A percentile compares a stretch with the other conserved stretches of the same genome.
phyloP scores from a whole-genome alignment of 2,797 vertebrate species.

The Calcarius lapponicus region DNA sequence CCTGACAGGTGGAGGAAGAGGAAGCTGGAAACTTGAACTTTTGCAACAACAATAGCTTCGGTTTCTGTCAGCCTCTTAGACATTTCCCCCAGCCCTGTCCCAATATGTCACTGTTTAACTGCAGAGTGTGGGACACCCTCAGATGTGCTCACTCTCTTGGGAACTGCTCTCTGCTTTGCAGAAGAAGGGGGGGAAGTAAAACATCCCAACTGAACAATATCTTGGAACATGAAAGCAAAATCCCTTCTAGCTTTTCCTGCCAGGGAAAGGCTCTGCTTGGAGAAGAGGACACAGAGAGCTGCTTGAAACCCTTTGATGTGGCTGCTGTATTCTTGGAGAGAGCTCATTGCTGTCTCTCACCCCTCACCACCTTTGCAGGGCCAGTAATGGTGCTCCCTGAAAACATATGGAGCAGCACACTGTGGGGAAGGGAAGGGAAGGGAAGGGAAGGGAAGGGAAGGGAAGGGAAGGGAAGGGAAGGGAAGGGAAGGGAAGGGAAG shows the following conservation, averaged over 20 bases:
- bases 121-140: not conserved
- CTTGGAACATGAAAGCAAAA: not conserved
- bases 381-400: rapidly evolving
- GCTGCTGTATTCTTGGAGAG: not conserved
- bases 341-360: not conserved
- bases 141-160: not conserved
- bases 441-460: too few species aligned
- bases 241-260: not conserved
- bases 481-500: not conserved
- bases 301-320: not conserved
- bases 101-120: constrained; percentile 3
- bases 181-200: not conserved
- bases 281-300: rapidly evolving
- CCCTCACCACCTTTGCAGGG: not conserved
- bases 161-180: not conserved
- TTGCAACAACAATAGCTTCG: constrained; percentile 33
- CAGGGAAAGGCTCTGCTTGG: not conserved
- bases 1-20: constrained; percentile 52
- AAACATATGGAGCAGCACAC: not conserved
- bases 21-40: constrained; percentile 71
- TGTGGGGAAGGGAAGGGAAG: not conserved
- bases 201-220: not conserved
- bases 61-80: not conserved
- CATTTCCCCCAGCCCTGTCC: not conserved
- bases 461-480: not conserved